These are phyloP conservation scores for Mesitornis unicolor DNA, from an alignment of 2,113 vertebrate species.

Conservation along the genomic window DNA sequence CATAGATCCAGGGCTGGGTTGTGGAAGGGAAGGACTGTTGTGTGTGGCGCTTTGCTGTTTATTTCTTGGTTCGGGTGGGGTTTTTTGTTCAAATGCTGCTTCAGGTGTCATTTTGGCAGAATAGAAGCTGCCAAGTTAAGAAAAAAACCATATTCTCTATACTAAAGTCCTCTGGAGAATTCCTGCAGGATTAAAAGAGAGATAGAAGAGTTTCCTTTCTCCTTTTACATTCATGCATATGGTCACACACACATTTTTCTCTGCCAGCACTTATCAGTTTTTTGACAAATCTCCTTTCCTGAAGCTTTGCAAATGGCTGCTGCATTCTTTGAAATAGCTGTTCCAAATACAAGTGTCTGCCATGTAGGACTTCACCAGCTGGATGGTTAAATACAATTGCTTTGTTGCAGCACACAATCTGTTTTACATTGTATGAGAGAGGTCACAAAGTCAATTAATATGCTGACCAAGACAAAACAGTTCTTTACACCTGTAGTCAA, in stretches of 20 bases:
- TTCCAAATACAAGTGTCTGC: background rate
- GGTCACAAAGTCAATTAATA: slow-evolving; percentile 24
- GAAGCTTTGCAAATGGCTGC: background rate
- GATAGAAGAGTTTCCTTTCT: background rate
- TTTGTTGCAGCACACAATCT: background rate
- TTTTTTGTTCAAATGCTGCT: background rate
- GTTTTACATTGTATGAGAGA: background rate
- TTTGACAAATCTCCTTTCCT: background rate
- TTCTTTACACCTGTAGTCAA: background rate
- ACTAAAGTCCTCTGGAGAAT: background rate
- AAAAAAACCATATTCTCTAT: background rate
- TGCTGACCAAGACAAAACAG: slow-evolving; percentile 15
- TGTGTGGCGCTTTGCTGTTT: background rate
- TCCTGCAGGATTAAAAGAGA: background rate
- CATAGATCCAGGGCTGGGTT: background rate
- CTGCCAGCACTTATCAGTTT: background rate
- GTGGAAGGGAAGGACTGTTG: background rate
- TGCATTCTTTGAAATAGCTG: background rate
- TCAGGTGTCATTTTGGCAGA: background rate
- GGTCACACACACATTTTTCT: background rate
- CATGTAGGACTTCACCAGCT: background rate
- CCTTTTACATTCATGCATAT: background rate
- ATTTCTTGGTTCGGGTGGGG: background rate
- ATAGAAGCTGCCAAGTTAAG: background rate
- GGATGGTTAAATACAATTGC: background rate